Evolutionary conservation across 2,888 invertebrate species (phyloP), one percentile per base, ranked within the genome.

Genomic region (Polylopha cassiicola): DNA sequence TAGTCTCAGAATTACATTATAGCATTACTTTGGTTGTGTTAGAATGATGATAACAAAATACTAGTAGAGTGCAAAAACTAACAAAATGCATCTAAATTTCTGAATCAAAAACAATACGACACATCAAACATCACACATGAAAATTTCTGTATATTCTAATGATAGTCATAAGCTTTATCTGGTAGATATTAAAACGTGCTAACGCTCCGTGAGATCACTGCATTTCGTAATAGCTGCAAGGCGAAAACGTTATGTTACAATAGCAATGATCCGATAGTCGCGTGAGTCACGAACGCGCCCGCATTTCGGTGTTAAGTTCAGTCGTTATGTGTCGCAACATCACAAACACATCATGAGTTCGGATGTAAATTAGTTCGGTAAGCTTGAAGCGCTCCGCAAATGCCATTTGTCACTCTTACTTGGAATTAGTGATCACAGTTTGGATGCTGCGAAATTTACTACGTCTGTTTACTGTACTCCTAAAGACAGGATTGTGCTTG

Each of bases 291-390:
- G 45, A 42, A 57, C 44, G 58, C 67, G 55, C 65, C 69, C 57
- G 62, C 63, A 60, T 58, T 41, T 41, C 43, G 62, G 54, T 68
- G 65, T 63, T 66, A 58, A 65, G 68, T 65, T 71, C 60, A 58
- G 61, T 60, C 69, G 62, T 65, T 65, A 59, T 55, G 53, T 66
- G 67, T 65, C 59, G 66, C 59, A 71, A 67, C 61, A 50, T 43
- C 41, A 52, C 51, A 46, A 53, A 58, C 55, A 65, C 55, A 61
- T 55, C 52, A 60, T 59, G 58, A 54, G 62, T 63, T 62, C 57
- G 53, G 53, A 58, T 64, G 61, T 68, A 65, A 69, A 66, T 65
- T 60, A 60, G 62, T 72, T 68, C 71, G 69, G 69, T 63, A 56
- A 48, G 53, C 62, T 58, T 65, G 58, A 51, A 54, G 50, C 52